A percentile compares a stretch with the other conserved stretches of the same genome.
Evolutionary conservation across 2,888 invertebrate genomes (phyloP).

Genomic region (Temnothorax ravouxi): DNA sequence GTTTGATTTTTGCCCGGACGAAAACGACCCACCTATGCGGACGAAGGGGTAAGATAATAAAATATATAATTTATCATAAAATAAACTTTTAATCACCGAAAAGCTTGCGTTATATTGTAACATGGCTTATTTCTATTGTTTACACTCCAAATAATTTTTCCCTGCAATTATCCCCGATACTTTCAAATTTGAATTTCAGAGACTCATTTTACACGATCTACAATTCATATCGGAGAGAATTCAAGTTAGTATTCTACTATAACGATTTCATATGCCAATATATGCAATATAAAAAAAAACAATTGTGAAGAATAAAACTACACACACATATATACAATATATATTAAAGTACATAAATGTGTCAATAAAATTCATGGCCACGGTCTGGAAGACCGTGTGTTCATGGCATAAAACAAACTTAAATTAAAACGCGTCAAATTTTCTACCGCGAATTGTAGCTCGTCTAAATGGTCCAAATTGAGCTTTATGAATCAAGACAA

Average conservation of each 20-base stretch:
- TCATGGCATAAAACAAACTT: neutral
- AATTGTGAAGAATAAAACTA: neutral
- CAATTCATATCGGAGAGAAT: neutral
- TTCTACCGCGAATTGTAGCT: neutral
- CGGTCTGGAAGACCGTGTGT: no score
- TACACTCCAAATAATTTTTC: neutral
- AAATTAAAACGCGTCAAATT: neutral
- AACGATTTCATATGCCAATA: neutral
- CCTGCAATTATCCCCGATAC: neutral
- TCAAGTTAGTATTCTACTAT: neutral
- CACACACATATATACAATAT: neutral
- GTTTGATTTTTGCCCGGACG: no score
- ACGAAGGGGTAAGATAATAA: neutral
- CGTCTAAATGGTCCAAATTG: neutral
- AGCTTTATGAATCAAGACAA: neutral
- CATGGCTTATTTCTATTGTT: neutral
- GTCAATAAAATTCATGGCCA: neutral
- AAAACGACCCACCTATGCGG: no score
- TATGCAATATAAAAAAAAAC: neutral
- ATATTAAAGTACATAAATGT: neutral
- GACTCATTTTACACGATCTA: neutral
- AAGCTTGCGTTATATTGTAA: neutral
- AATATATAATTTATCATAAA: neutral
- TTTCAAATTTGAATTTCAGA: neutral
- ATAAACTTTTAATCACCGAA: neutral